These are phyloP conservation scores for Sorex araneus DNA, from an alignment of 2,113 vertebrate species.

Conservation along the genomic window DNA sequence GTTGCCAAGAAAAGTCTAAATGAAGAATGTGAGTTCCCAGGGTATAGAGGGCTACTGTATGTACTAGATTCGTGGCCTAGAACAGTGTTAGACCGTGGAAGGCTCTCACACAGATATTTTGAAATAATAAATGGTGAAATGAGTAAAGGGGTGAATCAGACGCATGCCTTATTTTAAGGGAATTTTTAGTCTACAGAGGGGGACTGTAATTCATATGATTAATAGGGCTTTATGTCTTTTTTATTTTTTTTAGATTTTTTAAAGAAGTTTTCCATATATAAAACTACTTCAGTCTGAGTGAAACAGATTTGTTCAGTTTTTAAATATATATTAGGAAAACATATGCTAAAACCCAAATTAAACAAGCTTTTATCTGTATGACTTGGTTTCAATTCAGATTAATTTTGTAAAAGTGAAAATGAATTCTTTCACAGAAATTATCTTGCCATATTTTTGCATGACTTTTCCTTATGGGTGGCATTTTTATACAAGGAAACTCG, in stretches of 20 bases:
- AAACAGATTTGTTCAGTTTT: conserved; percentile 77
- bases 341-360: conserved; percentile 78
- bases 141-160: neutral
- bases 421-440: conserved; percentile 78
- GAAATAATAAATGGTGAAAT: neutral
- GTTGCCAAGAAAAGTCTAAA: neutral
- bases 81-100: neutral
- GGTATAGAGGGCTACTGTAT: neutral
- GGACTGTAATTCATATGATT: conserved; percentile 16
- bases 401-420: conserved; percentile 78
- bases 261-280: conserved; percentile 45
- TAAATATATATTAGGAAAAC: conserved; percentile 81
- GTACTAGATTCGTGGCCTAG: neutral
- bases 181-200: neutral
- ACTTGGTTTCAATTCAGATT: conserved; percentile 68
- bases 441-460: conserved; percentile 66
- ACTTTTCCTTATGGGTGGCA: conserved; percentile 50
- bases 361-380: conserved; percentile 63
- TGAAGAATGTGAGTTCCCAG: neutral
- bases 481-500: conserved; percentile 59
- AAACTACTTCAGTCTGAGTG: conserved; percentile 49
- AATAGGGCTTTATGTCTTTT: conserved; percentile 34
- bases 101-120: neutral
- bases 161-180: conserved; percentile 26
- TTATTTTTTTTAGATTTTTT: conserved; percentile 20